Base-by-base conservation (phyloP, 2,888 invertebrate species). In the Odiellus spinosus region DNA sequence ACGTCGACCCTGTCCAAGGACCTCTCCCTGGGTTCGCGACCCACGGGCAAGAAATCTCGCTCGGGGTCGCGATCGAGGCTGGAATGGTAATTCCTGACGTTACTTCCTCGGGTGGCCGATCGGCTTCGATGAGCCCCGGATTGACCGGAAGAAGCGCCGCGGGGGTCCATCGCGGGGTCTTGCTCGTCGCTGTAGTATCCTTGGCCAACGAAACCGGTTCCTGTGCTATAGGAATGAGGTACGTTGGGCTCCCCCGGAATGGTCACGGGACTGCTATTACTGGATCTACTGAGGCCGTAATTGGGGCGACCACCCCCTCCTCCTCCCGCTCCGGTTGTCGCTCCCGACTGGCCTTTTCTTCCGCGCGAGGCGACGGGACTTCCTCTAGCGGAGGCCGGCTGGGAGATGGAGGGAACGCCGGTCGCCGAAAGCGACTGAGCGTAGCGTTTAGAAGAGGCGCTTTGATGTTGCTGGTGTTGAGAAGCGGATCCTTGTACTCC, bases 21-120 rank as follows among this genome's bases (percentile, higher is more conserved):
- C 18, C 77, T 71, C 60, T 78, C 75, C 63, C 82, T 65, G 67
- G 82, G 72, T 36, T 51, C 50, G 5, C 85, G 71, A 26, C 26
- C 26, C 55, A 82, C 82, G 53, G 86, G 86, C 58, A 86, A 77
- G 70, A 87, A 87, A 68, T 86, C 85, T 59, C 86, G 75, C 65
- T 83, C 83, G 32, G 52, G 54, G 38, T 76, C 75, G 51, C 77
- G 69, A 65, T 78, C 77, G 59, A 83, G 72, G 59, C 81, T 81
- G 4, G 26, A 26, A 50, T 56, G 64, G 59, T 59, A 64, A 49
- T 52, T 69, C 56, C 63, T 65, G 5, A 26, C 26, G 15, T 15
- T 5, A 44, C 50, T 49, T 19, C 49, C 52, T 18, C 52, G 45
- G 18, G 52, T 52, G 36, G 50, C 50, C 18, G 52, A 52, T 10